Evolutionary conservation across 2,113 vertebrate genomes (phyloP).

Genomic region (Ammodytes marinus): DNA sequence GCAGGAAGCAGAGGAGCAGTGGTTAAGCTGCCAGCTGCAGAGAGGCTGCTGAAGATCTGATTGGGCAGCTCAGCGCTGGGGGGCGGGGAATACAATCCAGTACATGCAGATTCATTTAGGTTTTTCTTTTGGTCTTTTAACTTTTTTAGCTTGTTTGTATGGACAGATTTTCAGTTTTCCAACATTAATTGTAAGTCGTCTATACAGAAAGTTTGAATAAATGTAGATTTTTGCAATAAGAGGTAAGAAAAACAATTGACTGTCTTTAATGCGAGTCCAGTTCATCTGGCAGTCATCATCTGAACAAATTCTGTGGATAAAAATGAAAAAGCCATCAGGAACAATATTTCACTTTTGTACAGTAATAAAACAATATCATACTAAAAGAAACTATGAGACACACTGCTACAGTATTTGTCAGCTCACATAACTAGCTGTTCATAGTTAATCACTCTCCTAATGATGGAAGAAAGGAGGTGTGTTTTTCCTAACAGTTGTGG

Average conservation of each 20-base stretch:
- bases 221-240: constrained; percentile 97
- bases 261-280: constrained; percentile 85
- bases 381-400: background rate
- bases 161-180: constrained; percentile 83
- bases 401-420: background rate
- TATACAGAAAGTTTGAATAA: constrained; percentile 99
- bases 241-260: constrained; percentile 99
- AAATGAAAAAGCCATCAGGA: background rate
- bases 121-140: constrained; percentile 72
- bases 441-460: constrained; percentile 12
- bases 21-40: constrained; percentile 84
- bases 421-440: background rate
- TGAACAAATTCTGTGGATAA: constrained; percentile 94
- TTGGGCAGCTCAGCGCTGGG: constrained; percentile 88
- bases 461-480: background rate
- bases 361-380: background rate
- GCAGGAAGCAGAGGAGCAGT: constrained; percentile 82
- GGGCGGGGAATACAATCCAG: constrained; percentile 94
- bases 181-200: constrained; percentile 96
- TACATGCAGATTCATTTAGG: constrained; percentile 90
- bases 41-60: constrained; percentile 86
- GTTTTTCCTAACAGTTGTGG: no score
- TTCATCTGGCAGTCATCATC: constrained; percentile 99
- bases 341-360: background rate
- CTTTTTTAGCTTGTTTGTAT: constrained; percentile 75